Conservation (phyloP, 2,888 invertebrate species). For the Ethmia dodecea region DNA sequence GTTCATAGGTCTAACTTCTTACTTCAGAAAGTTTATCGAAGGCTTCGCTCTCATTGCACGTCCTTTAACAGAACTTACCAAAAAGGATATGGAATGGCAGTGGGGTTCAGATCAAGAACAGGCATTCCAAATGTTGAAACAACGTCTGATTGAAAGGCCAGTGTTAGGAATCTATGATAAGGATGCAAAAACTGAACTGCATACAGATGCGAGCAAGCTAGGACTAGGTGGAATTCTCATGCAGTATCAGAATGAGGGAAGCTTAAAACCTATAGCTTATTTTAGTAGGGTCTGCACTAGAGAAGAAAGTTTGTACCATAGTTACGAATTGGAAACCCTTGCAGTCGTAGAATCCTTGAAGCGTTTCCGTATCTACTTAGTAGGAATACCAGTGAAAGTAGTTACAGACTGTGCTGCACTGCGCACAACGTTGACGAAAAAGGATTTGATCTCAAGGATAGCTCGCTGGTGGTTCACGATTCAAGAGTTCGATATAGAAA, state of each 20-base stretch:
- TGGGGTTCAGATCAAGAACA: slow-evolving; percentile 19
- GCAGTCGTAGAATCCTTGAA: slow-evolving; percentile 15
- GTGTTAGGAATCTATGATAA: slow-evolving; percentile 25
- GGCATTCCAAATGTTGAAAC: slow-evolving; percentile 20
- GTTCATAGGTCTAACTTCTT: slow-evolving; percentile 3
- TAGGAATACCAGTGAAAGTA: slow-evolving; percentile 10
- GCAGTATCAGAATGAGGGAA: slow-evolving; percentile 12
- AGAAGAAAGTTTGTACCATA: background rate
- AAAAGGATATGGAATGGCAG: slow-evolving; percentile 5
- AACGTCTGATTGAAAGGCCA: slow-evolving; percentile 15
- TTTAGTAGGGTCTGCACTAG: background rate
- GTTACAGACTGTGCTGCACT: slow-evolving; percentile 26
- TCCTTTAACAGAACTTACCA: slow-evolving; percentile 3
- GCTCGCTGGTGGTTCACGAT: slow-evolving; percentile 18
- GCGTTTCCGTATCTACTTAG: slow-evolving; percentile 12
- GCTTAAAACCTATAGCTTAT: slow-evolving; percentile 1
- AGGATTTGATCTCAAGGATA: slow-evolving; percentile 21
- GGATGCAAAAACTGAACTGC: slow-evolving; percentile 20
- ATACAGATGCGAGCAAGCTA: slow-evolving; percentile 29
- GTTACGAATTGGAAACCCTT: slow-evolving; percentile 16
- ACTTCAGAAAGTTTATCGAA: slow-evolving; percentile 7
- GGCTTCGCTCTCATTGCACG: slow-evolving; percentile 1
- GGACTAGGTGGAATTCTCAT: slow-evolving; percentile 28
- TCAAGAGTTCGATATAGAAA: slow-evolving; percentile 24
- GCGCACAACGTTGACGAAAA: slow-evolving; percentile 21